Percentiles rank a stretch among this genome's conserved stretches.
These are phyloP conservation scores for Myotis lucifugus DNA, from an alignment of 2,113 vertebrate species.

Conservation along the genomic window DNA sequence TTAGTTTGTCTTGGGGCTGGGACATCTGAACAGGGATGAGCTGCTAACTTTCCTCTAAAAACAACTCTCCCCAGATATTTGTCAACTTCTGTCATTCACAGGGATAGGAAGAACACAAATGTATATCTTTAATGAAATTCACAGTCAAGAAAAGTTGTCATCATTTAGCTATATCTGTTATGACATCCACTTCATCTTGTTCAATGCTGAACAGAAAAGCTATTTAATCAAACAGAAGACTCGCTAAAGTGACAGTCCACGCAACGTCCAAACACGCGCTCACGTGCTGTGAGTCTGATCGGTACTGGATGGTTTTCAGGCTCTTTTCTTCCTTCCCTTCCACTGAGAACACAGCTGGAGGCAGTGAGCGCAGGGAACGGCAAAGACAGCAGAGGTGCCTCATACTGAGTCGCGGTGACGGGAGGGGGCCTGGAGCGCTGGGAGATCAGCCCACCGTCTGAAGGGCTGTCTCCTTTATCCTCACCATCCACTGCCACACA, in stretches of 20 bases:
- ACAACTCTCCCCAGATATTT: slow-evolving; percentile 84
- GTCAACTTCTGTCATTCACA: slow-evolving; percentile 87
- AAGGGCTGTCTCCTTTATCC: slow-evolving; percentile 51
- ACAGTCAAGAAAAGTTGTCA: slow-evolving; percentile 86
- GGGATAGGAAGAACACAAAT: slow-evolving; percentile 80
- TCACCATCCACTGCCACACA: slow-evolving; percentile 46
- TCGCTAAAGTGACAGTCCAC: slow-evolving; percentile 83
- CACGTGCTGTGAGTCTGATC: slow-evolving; percentile 82
- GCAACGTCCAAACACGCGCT: slow-evolving; percentile 84
- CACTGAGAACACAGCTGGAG: slow-evolving; percentile 76
- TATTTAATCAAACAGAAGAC: slow-evolving; percentile 85
- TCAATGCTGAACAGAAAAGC: slow-evolving; percentile 84
- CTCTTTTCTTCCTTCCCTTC: slow-evolving; percentile 36
- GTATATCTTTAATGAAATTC: slow-evolving; percentile 86
- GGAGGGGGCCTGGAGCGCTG: too few relatives aligned
- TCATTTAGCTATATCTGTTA: slow-evolving; percentile 85
- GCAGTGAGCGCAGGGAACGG: slow-evolving; percentile 41
- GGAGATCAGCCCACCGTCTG: background rate
- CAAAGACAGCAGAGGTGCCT: slow-evolving; percentile 51
- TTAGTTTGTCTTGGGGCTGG: background rate
- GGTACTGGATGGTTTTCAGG: slow-evolving; percentile 81
- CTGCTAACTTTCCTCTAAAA: slow-evolving; percentile 75
- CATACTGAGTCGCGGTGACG: background rate
- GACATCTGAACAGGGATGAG: slow-evolving; percentile 19
- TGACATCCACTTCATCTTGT: slow-evolving; percentile 86